A percentile compares a stretch with the other conserved stretches of the same genome.
These are phyloP conservation scores for Sebastes fasciatus DNA, from an alignment of 2,113 vertebrate genomes.

Conservation along the genomic window DNA sequence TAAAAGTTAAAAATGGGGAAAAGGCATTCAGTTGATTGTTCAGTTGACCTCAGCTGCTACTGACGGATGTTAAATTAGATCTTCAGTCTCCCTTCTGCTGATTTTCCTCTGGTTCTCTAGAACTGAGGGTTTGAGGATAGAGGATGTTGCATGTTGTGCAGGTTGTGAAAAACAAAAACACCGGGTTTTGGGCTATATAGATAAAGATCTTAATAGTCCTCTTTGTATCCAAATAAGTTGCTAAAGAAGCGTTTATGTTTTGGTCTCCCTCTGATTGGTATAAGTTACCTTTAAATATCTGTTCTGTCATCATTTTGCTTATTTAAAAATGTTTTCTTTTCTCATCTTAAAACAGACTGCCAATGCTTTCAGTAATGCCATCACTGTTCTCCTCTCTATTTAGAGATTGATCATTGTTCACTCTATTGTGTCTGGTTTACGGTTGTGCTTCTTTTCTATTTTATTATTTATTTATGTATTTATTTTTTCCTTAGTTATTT, in stretches of 20 bases:
- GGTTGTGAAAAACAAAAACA: background rate
- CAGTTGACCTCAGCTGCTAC: no score
- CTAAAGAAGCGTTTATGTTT: background rate
- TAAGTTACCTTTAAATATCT: background rate
- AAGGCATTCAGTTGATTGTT: background rate
- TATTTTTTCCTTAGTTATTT: no score
- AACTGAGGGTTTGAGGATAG: no score
- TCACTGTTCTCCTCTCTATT: background rate
- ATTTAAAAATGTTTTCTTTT: background rate
- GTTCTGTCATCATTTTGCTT: background rate
- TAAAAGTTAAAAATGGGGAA: background rate
- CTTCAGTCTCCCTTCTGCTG: no score
- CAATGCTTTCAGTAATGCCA: background rate
- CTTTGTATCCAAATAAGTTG: background rate
- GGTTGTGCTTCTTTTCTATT: no score
- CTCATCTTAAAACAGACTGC: background rate
- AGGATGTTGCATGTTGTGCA: background rate
- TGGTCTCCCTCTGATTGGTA: background rate
- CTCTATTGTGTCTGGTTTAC: no score
- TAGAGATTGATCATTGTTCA: no score
- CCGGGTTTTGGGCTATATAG: no score
- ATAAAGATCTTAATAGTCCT: background rate
- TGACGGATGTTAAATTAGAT: no score
- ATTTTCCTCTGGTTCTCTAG: no score
- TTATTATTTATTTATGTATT: no score